Evolutionary conservation across 2,888 invertebrate genomes (phyloP), one percentile per base, ranked within the genome.

Genomic region (Cephonodes hylas): DNA sequence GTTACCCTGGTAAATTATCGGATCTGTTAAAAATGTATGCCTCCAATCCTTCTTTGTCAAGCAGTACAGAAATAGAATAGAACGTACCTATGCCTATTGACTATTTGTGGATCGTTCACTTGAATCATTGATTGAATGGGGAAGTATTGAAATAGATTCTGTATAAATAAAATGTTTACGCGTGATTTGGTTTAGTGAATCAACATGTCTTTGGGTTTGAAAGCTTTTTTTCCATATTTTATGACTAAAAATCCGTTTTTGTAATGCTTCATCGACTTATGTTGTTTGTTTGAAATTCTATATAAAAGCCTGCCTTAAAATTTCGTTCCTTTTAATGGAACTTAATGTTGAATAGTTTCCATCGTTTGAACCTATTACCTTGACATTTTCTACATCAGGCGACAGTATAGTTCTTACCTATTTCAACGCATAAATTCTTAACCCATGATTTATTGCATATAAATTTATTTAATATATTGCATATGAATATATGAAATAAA

Each of bases 61-160:
- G 42, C 42, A 13, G 8, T 13, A 42, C 20, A 25, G 25, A 60
- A 60, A 53, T 60, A 60, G 60, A 53, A 60, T 46, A 46, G 22
- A 60, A 59, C n/a, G 38, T 34, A 22, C 22, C 13, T 13, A 44
- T 59, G 22, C 1, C 7, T 59, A 59, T 42, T 60, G 38, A 42
- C 60, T 59, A 42, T 44, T 42, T 44, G 10, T 44, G 27, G 20
- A 44, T 38, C 34, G 13, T 6, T 31, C 2, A 46, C 22, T 34
- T 25, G 42, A 38, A 34, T 38, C 46, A 34, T 10, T 44, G 7
- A 0, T 10, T 27, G 10, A 31, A 18, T n/a, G 6, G 4, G 31
- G 60, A 48, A 15, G 46, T 48, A 25, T 23, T 7, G 20, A 60
- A 60, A 60, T 60, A 48, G 48, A 23, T n/a, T 34, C 15, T 38